Evolutionary conservation across 2,888 invertebrate species (phyloP), one percentile per base, ranked within the genome.

Genomic region (Rotaria macrura): DNA sequence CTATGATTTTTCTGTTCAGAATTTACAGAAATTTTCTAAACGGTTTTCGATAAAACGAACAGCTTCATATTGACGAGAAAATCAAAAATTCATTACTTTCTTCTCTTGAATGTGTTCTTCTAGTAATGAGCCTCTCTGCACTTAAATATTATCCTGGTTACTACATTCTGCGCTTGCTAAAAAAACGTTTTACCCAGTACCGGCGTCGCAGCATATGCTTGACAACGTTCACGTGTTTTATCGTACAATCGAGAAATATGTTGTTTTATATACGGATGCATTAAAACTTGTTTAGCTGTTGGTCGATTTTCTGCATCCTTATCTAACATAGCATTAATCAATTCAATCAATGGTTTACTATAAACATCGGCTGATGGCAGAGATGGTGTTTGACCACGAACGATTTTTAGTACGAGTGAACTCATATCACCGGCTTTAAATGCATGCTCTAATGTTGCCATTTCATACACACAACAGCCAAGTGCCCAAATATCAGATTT

Each of bases 401-500:
- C 88, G 85, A 91, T 90, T 88, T 91, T 91, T 87, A 91, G 91
- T 84, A 91, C 91, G 84, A 91, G 89, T 20, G 91, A 90, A 87
- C 90, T 91, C 90, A 91, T 90, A 87, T 91, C 91, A 88, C 89
- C 90, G 52, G 91, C 91, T 89, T 91, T 90, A 88, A 91, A 91
- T 65, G 91, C 91, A 88, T 91, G 91, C 88, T 90, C 90, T 57
- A 91, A 88, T 25, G 91, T 91, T 84, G 91, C 89, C 90, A 91
- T 91, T 88, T 91, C 91, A 88, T 91, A 91, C n/a, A 91, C 90
- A 89, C 91, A 91, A 87, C 91, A 91, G 17, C 91, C 91, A 23
- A 91, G 87, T 20, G 91, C 91, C 91, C 91, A 91, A 23, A 91
- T 90, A 88, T 91, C 91, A 84, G 91, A 91, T 91, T 91, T 92